Evolutionary conservation across 2,113 vertebrate species (phyloP).

Genomic region (Emydura subglobosa): DNA sequence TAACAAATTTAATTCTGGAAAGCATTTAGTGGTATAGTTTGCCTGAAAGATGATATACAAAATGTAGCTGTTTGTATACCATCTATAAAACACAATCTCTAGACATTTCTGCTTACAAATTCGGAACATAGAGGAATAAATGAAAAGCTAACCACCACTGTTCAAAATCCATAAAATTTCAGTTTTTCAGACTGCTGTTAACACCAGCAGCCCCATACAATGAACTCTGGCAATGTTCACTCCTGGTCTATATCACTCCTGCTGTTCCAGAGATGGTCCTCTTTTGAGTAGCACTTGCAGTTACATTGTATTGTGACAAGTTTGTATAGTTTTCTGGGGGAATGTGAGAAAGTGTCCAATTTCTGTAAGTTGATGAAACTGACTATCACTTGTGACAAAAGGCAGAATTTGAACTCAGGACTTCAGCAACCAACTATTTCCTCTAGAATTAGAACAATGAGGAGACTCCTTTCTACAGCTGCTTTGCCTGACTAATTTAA

Average conservation of each 20-base stretch:
- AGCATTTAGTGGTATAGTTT: background rate
- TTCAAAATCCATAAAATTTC: background rate
- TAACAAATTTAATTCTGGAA: background rate
- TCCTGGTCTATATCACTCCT: background rate
- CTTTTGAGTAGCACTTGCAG: background rate
- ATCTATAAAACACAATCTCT: background rate
- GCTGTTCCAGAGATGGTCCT: background rate
- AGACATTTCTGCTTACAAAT: background rate
- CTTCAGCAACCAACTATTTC: background rate
- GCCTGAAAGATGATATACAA: background rate
- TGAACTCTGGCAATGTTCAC: background rate
- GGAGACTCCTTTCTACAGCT: background rate
- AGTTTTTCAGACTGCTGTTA: background rate
- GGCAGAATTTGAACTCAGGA: background rate
- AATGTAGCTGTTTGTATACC: accelerated
- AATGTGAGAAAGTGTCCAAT: background rate
- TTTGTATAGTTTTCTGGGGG: background rate
- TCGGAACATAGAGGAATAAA: background rate
- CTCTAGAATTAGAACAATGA: background rate
- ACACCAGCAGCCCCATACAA: background rate
- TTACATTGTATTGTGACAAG: background rate
- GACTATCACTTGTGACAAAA: background rate
- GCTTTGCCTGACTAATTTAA: slow-evolving; percentile 44
- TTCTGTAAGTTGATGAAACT: background rate
- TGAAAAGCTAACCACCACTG: background rate